phyloP scores from a whole-genome alignment of 2,797 vertebrate species.

The Argentina silus region DNA sequence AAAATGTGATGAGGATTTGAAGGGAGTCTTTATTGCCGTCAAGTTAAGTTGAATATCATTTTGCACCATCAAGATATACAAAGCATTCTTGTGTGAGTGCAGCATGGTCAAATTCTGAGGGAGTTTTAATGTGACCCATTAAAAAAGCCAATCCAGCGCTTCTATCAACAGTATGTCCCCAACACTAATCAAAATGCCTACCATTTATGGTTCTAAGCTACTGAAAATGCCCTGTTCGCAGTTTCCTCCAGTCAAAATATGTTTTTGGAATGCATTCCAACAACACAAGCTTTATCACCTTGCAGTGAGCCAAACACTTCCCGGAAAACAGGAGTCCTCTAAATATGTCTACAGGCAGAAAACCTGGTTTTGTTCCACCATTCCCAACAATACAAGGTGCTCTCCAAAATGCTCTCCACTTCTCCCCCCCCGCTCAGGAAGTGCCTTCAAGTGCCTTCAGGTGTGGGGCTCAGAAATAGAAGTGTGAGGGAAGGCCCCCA shows the following conservation, averaged over 20 bases:
- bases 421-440: slow-evolving; percentile 13
- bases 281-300: neutral
- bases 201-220: neutral
- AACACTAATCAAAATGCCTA: neutral
- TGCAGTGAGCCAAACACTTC: neutral
- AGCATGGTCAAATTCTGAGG: neutral
- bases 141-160: neutral
- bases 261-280: neutral
- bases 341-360: slow-evolving; percentile 11
- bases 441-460: neutral
- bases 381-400: slow-evolving; percentile 3
- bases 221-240: neutral
- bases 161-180: neutral
- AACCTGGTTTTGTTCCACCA: slow-evolving; percentile 24
- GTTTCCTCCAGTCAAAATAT: neutral
- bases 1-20: slow-evolving; percentile 3
- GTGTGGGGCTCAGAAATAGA: slow-evolving; percentile 29
- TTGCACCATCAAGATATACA: too few species aligned
- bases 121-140: neutral
- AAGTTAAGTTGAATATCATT: neutral
- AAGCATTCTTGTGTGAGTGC: neutral
- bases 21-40: neutral
- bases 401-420: slow-evolving; percentile 12
- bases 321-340: slow-evolving; percentile 15
- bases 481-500: slow-evolving; percentile 18